Base-by-base conservation (phyloP, 1,140 invertebrate genomes). In the Hyles euphorbiae region DNA sequence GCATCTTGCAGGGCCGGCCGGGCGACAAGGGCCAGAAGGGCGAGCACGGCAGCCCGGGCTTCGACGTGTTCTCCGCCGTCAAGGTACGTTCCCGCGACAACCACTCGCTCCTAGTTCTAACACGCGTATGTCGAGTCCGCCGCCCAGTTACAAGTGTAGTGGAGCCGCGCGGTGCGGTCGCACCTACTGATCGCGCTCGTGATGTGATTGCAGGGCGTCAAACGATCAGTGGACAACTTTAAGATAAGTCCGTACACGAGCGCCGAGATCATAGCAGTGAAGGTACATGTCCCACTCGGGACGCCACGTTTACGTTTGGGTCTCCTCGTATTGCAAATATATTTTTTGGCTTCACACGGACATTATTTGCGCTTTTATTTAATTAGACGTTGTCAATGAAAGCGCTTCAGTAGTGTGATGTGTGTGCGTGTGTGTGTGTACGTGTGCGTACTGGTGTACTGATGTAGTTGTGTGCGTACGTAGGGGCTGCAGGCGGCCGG, bases 231-330 rank as follows among this genome's bases (percentile, higher is more conserved):
- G 90, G 83, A 87, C 82, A 87, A 72, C 81, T 87, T 74, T 81
- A 87, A 83, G 70, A 84, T 86, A 68, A 84, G 77, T 74, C 80
- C 85, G 51, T 87, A 87, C 81, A 97, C 96, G 72, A 97, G 96
- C 76, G 96, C 96, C 67, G 96, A 98, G 93, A 97, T 98, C 90
- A 96, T 98, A 90, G 96, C 96, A 83, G 95, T 98, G 70, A 98
- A 98, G 96, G 96, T 98, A 91, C 72, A 40, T 47, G 44, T 51
- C 36, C 10, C 34, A 48, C 40, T 60, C 54, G 48, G 43, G n/a
- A 9, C 56, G 34, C n/a, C n/a, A 22, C 45, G 49, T 50, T 8
- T 12, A n/a, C 50, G 44, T 48, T 51, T 34, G 4, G 10, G 8
- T 33, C 12, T 51, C 3, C 22, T 34, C 33, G 12, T 51, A 51